Evolutionary conservation across 2,888 invertebrate genomes (phyloP), one percentile per base, ranked within the genome.

Genomic region (Melinaea menophilus): DNA sequence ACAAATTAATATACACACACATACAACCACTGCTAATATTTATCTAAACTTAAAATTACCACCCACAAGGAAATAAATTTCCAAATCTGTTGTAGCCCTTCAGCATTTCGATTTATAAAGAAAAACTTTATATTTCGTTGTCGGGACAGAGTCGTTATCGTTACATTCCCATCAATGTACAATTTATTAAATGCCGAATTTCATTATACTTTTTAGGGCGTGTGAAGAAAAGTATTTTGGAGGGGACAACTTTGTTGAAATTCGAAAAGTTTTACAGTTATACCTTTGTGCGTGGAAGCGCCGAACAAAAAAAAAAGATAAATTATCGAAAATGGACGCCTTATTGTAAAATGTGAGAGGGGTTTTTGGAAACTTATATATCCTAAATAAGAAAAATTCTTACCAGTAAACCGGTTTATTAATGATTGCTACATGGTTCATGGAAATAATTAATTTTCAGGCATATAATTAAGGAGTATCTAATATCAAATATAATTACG

Each of bases 121-220:
- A 63, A 51, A 56, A 64, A 66, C 60, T 59, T 58, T 11, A 13
- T 34, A 47, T 59, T 65, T 41, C 41, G 35, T 54, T 37, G 57
- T 48, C 47, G 13, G 13, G 48, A 12, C 58, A 47, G 4, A 56
- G 31, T 72, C 74, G 76, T 78, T 77, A 76, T 78, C 62, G 59
- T 59, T 47, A 69, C 62, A 64, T 61, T 64, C 65, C 57, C 70
- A 70, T 74, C 71, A 69, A 67, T 68, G 64, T 66, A 68, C 70
- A 76, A 76, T 75, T 75, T 77, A 75, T 76, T 73, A 75, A 71
- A 68, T 66, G 73, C 66, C 71, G 69, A 70, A 69, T 75, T 75
- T 73, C 68, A 69, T 73, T 73, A 70, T 62, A 71, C 22, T 74
- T 75, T 70, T 70, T 66, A 64, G 69, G 67, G 70, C 58, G 71